phyloP scores from a whole-genome alignment of 1,140 invertebrate genomes.

The Stegodyphus dumicola region DNA sequence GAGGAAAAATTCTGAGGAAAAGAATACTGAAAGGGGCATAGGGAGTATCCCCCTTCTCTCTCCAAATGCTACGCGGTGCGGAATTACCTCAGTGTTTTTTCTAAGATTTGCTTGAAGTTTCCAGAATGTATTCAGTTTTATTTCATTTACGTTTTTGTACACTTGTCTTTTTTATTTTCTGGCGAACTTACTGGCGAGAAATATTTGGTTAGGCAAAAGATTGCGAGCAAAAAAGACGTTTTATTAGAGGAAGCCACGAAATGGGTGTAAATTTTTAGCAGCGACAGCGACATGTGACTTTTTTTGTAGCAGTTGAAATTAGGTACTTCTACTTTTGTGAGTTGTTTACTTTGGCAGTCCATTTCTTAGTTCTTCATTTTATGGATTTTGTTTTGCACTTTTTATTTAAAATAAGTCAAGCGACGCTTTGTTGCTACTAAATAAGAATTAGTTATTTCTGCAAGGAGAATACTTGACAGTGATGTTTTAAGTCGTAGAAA shows the following conservation, averaged over 20 bases:
- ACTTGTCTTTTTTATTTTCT: conserved; percentile 1
- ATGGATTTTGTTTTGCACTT: too few species aligned
- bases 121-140: conserved; percentile 42
- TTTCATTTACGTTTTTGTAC: conserved; percentile 8
- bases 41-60: conserved; percentile 6
- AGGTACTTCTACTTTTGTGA: background rate
- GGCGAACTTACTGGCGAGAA: background rate
- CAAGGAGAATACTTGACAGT: too few species aligned
- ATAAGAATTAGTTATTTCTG: too few species aligned
- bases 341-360: too few species aligned
- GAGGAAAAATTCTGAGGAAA: conserved; percentile 26
- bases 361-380: too few species aligned
- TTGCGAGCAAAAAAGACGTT: background rate
- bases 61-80: background rate
- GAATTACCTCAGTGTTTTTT: conserved; percentile 30
- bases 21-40: conserved; percentile 1
- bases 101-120: conserved; percentile 19
- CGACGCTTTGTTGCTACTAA: too few species aligned
- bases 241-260: background rate
- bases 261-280: conserved; percentile 9
- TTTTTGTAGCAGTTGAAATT: background rate
- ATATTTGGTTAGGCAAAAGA: conserved; percentile 8
- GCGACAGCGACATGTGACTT: background rate
- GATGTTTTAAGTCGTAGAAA: too few species aligned
- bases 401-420: too few species aligned